Evolutionary conservation across 2,113 vertebrate genomes (phyloP).

Genomic region (Microtus richardsoni): DNA sequence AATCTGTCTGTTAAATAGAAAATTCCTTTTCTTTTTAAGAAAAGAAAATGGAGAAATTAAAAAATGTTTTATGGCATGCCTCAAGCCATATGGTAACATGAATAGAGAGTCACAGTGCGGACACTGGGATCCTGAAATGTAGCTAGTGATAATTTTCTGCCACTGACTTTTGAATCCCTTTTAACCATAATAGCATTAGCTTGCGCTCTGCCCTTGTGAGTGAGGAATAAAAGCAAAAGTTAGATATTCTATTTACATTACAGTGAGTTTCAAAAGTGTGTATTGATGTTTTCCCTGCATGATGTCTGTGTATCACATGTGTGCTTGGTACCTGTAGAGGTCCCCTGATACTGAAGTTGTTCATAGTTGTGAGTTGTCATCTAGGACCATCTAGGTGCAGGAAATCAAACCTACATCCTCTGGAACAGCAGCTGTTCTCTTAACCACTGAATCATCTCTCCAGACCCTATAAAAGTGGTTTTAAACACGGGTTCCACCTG

Average conservation of each 20-base stretch:
- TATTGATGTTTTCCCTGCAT: background rate
- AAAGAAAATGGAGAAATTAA: background rate
- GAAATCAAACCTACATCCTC: background rate
- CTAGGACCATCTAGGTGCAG: background rate
- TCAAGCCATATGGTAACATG: background rate
- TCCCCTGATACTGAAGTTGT: background rate
- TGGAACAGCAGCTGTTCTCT: background rate
- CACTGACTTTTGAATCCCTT: background rate
- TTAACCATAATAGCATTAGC: background rate
- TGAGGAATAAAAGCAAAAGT: background rate
- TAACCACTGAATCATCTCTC: background rate
- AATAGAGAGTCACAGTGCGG: background rate
- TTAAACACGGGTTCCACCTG: background rate
- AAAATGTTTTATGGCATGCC: background rate
- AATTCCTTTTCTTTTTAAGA: background rate
- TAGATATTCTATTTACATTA: background rate
- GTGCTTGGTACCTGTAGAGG: too few species aligned
- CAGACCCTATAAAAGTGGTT: too few species aligned
- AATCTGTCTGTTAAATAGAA: background rate
- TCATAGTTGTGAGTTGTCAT: background rate
- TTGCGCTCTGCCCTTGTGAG: background rate
- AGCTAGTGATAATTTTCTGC: background rate
- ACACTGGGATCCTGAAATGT: background rate
- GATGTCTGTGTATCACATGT: too few species aligned
- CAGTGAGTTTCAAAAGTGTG: background rate